A percentile compares a stretch with the other conserved stretches of the same genome.
Conservation (phyloP, 2,113 vertebrate species). For the Thalassarche chlororhynchos region DNA sequence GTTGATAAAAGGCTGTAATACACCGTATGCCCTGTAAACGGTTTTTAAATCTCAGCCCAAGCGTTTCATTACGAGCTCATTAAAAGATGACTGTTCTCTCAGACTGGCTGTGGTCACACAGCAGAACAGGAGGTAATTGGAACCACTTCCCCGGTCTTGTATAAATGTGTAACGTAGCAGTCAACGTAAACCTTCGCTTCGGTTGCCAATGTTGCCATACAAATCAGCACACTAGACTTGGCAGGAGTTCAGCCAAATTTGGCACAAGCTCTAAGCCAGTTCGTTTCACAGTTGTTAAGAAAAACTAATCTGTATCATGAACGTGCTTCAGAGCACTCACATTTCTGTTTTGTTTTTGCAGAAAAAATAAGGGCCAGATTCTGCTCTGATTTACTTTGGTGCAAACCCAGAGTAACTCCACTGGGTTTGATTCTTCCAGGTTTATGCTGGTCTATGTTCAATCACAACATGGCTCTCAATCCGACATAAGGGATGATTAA, state of each 20-base stretch:
- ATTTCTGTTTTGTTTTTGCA: neutral
- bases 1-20: neutral
- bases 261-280: conserved; percentile 20
- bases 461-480: neutral
- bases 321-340: neutral
- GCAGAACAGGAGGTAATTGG: conserved; percentile 16
- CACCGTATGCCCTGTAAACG: neutral
- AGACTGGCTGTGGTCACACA: neutral
- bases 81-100: neutral
- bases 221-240: conserved; percentile 38
- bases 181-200: neutral
- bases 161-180: neutral
- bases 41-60: conserved; percentile 16
- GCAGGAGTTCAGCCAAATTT: conserved; percentile 9
- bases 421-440: neutral
- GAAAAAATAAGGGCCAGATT: neutral
- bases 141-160: neutral
- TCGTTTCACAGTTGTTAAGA: conserved; percentile 35
- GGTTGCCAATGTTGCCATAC: conserved; percentile 41
- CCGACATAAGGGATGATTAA: neutral
- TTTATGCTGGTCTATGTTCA: neutral
- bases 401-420: neutral
- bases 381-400: neutral
- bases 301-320: conserved; percentile 43
- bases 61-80: neutral